Percentiles rank a stretch among this genome's conserved stretches.
These are phyloP conservation scores for Drosophila siamana DNA, from an alignment of 2,888 invertebrate species.

Conservation along the genomic window DNA sequence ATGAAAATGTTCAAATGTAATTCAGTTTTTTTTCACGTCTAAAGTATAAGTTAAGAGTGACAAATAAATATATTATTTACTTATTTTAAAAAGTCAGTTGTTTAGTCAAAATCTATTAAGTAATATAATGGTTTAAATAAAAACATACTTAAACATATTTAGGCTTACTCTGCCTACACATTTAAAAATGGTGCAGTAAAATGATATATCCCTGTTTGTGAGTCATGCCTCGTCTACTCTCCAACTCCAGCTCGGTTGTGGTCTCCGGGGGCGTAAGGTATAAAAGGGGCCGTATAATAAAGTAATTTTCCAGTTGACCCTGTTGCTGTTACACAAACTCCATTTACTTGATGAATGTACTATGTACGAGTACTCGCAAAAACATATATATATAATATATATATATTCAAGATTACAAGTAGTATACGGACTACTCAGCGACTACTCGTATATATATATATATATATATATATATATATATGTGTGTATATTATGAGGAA, in stretches of 20 bases:
- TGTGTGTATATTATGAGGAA: constrained; percentile 1
- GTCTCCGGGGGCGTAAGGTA: constrained; percentile 6
- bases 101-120: too few relatives aligned
- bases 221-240: not conserved
- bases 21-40: too few relatives aligned
- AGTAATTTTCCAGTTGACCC: constrained; percentile 31
- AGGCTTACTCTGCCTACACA: not conserved
- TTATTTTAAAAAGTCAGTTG: too few relatives aligned
- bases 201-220: not conserved
- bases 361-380: constrained; percentile 11
- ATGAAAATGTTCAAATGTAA: not conserved
- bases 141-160: too few relatives aligned
- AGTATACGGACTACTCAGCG: not conserved
- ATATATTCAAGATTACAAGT: not conserved
- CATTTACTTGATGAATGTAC: constrained; percentile 72
- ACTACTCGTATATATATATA: not conserved
- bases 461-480: too few relatives aligned
- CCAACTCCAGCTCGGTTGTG: not conserved
- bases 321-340: constrained; percentile 38
- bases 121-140: too few relatives aligned
- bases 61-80: too few relatives aligned
- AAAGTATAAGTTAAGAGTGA: too few relatives aligned
- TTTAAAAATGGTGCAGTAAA: not conserved
- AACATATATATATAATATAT: constrained; percentile 10
- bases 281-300: constrained; percentile 39